Evolutionary conservation across 2,113 vertebrate species (phyloP).

Genomic region (Sceloporus tristichus): DNA sequence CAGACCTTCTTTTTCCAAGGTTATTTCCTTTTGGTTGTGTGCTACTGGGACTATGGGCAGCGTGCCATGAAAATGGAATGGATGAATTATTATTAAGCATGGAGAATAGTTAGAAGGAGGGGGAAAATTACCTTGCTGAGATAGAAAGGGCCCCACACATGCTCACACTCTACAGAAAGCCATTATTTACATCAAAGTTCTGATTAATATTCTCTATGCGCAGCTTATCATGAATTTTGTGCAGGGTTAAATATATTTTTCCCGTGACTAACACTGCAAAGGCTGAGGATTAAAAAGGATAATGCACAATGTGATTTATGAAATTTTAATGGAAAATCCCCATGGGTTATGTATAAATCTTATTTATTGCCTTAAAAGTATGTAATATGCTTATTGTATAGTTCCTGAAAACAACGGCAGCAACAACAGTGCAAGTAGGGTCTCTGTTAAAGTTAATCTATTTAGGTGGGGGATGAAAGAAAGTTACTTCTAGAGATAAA

Average conservation of each 20-base stretch:
- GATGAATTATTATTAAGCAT: slow-evolving; percentile 24
- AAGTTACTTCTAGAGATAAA: slow-evolving; percentile 67
- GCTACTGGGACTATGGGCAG: not conserved
- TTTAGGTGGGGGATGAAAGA: slow-evolving; percentile 60
- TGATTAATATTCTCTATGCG: slow-evolving; percentile 60
- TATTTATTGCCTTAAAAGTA: slow-evolving; percentile 79
- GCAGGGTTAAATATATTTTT: slow-evolving; percentile 72
- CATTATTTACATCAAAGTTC: slow-evolving; percentile 54
- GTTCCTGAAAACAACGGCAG: slow-evolving; percentile 54
- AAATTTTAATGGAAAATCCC: slow-evolving; percentile 83
- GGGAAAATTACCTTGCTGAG: not conserved
- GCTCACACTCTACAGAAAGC: not conserved
- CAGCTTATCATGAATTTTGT: slow-evolving; percentile 63
- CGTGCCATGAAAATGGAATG: slow-evolving; percentile 9
- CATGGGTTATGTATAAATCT: slow-evolving; percentile 80
- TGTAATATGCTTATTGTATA: slow-evolving; percentile 79
- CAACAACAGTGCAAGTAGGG: slow-evolving; percentile 69
- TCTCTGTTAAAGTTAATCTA: slow-evolving; percentile 77
- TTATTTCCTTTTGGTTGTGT: slow-evolving; percentile 9
- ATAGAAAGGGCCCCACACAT: not conserved
- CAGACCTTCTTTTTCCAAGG: not conserved
- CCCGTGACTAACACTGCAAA: slow-evolving; percentile 64
- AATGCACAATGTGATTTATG: slow-evolving; percentile 78
- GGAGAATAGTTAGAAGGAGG: not conserved
- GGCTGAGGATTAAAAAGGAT: slow-evolving; percentile 76